A percentile compares a stretch with the other conserved stretches of the same genome.
Conservation (phyloP, 2,113 vertebrate genomes). For the Heterotilapia buettikoferi region DNA sequence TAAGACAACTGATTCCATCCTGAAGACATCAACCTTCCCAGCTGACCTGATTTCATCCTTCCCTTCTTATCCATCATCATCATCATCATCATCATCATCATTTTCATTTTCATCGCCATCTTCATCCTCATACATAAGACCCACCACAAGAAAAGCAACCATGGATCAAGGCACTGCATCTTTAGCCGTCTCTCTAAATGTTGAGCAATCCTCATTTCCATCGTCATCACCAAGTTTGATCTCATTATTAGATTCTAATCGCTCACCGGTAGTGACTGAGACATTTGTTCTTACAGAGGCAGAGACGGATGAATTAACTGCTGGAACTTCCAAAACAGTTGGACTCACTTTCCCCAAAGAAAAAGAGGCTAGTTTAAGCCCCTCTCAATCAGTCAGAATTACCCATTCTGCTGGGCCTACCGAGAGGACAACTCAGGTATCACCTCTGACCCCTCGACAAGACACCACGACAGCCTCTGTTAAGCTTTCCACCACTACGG, state of each 20-base stretch:
- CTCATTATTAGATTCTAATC: not conserved
- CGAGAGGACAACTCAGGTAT: conserved; percentile 63
- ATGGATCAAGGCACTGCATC: not conserved
- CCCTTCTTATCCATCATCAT: not conserved
- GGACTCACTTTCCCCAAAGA: conserved; percentile 59
- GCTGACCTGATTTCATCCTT: not conserved
- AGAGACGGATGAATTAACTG: conserved; percentile 53
- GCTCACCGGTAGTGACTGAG: conserved; percentile 20
- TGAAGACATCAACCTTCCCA: not conserved
- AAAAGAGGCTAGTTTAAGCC: conserved; percentile 64
- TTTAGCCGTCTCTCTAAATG: not conserved
- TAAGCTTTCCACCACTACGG: conserved; percentile 65
- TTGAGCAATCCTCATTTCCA: not conserved
- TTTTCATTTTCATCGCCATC: not conserved
- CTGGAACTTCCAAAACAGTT: conserved; percentile 66
- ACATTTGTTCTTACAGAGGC: conserved; percentile 60
- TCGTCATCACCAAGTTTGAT: not conserved
- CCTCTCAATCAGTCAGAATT: conserved; percentile 41
- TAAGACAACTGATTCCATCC: not conserved
- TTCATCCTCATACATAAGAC: not conserved
- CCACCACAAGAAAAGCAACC: not conserved
- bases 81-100: not conserved
- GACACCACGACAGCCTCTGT: conserved; percentile 54
- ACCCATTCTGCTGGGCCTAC: conserved; percentile 17
- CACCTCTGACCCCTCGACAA: conserved; percentile 53